These are phyloP conservation scores for Cossypha dichroa DNA, from an alignment of 2,797 vertebrate species.

Conservation along the genomic window DNA sequence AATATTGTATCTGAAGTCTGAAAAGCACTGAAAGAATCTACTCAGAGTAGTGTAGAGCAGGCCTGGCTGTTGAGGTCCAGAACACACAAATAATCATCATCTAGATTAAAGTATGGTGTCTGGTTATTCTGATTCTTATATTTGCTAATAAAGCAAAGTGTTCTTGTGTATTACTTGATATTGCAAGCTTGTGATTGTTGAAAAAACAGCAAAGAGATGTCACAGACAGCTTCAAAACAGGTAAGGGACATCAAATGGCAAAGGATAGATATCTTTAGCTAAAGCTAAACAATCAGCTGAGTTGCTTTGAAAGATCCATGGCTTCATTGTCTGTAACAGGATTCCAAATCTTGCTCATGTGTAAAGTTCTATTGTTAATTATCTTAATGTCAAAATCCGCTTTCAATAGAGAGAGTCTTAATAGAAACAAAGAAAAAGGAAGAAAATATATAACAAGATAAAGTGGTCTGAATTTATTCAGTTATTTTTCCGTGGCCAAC, in stretches of 20 bases:
- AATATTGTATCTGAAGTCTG: neutral
- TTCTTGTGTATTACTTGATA: neutral
- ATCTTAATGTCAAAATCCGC: neutral
- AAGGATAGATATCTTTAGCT: neutral
- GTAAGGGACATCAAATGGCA: neutral
- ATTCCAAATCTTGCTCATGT: neutral
- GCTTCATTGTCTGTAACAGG: neutral
- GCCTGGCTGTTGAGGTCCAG: neutral
- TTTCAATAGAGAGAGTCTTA: neutral
- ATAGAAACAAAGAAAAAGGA: neutral
- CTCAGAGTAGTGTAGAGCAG: neutral
- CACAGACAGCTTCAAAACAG: neutral
- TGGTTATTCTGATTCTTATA: neutral
- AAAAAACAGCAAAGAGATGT: neutral
- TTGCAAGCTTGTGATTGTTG: neutral
- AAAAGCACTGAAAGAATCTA: neutral
- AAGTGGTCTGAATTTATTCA: neutral
- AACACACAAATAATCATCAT: neutral
- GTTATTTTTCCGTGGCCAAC: neutral
- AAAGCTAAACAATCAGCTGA: neutral
- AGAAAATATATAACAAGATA: neutral
- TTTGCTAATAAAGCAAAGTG: neutral
- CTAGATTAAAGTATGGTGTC: neutral
- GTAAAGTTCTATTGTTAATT: neutral
- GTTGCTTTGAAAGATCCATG: neutral